phyloP scores from a whole-genome alignment of 2,797 vertebrate genomes.

The Lophius americanus region DNA sequence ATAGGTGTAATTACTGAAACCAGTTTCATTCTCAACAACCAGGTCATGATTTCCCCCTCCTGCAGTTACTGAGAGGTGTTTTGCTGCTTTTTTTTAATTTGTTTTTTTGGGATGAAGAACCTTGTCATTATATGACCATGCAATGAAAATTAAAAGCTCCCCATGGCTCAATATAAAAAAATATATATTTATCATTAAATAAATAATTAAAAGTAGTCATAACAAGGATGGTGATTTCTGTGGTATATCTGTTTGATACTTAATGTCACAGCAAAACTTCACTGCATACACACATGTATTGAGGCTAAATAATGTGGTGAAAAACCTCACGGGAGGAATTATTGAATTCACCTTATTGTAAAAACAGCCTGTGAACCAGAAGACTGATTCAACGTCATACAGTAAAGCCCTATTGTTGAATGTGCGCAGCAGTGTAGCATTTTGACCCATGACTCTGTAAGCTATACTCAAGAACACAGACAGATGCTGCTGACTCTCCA shows the following conservation, averaged over 20 bases:
- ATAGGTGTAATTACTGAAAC: slow-evolving; percentile 37
- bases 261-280: slow-evolving; percentile 46
- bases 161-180: too few relatives aligned
- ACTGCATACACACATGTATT: slow-evolving; percentile 28
- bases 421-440: slow-evolving; percentile 16
- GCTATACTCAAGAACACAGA: background rate
- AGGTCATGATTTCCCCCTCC: background rate
- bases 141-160: too few relatives aligned
- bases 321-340: slow-evolving; percentile 1
- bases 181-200: background rate
- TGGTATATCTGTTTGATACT: slow-evolving; percentile 21
- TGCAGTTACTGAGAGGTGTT: slow-evolving; percentile 21
- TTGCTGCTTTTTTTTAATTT: slow-evolving; percentile 13
- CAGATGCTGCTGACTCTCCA: slow-evolving; percentile 1
- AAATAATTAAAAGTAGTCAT: too few relatives aligned
- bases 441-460: background rate
- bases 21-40: slow-evolving; percentile 12
- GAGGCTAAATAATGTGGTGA: slow-evolving; percentile 4
- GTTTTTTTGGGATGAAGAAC: background rate
- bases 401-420: slow-evolving; percentile 20
- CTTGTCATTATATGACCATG: too few relatives aligned
- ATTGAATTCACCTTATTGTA: slow-evolving; percentile 11
- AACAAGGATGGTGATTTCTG: background rate
- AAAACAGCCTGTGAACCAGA: background rate
- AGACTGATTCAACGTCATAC: background rate